phyloP scores from a whole-genome alignment of 2,888 invertebrate species.

The Ctenicera cuprea region DNA sequence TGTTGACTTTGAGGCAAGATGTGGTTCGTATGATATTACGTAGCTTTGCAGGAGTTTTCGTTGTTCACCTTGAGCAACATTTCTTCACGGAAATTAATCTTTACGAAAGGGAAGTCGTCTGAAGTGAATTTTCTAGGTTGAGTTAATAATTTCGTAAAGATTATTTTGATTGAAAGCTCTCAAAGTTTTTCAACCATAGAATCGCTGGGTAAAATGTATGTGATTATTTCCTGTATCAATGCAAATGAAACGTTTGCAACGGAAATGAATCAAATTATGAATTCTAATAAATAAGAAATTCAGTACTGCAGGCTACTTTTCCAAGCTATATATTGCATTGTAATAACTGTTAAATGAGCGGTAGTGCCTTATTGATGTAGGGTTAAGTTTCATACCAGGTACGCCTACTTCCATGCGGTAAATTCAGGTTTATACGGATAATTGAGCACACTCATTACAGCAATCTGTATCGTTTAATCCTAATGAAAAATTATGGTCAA shows the following conservation, averaged over 20 bases:
- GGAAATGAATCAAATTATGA: slow-evolving; percentile 46
- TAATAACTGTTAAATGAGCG: slow-evolving; percentile 50
- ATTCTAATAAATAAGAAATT: slow-evolving; percentile 30
- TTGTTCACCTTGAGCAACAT: neutral
- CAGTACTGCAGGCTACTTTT: neutral
- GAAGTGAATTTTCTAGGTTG: neutral
- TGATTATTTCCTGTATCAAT: neutral
- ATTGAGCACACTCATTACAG: slow-evolving; percentile 48
- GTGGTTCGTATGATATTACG: slow-evolving; percentile 24
- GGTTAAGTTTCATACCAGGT: slow-evolving; percentile 45
- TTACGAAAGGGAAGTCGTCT: neutral
- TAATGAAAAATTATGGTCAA: slow-evolving; percentile 46
- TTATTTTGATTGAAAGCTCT: neutral
- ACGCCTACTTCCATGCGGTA: slow-evolving; percentile 49
- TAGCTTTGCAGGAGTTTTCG: neutral
- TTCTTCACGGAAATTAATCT: neutral
- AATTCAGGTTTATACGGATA: slow-evolving; percentile 49
- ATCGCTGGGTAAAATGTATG: no score
- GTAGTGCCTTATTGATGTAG: slow-evolving; percentile 42
- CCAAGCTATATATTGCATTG: slow-evolving; percentile 24
- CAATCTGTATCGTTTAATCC: slow-evolving; percentile 47
- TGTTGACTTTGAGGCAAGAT: slow-evolving; percentile 41
- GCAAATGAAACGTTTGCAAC: slow-evolving; percentile 6
- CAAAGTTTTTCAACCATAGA: neutral
- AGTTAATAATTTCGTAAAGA: neutral